Conservation (phyloP, 2,113 vertebrate species). For the Prolemur simus region DNA sequence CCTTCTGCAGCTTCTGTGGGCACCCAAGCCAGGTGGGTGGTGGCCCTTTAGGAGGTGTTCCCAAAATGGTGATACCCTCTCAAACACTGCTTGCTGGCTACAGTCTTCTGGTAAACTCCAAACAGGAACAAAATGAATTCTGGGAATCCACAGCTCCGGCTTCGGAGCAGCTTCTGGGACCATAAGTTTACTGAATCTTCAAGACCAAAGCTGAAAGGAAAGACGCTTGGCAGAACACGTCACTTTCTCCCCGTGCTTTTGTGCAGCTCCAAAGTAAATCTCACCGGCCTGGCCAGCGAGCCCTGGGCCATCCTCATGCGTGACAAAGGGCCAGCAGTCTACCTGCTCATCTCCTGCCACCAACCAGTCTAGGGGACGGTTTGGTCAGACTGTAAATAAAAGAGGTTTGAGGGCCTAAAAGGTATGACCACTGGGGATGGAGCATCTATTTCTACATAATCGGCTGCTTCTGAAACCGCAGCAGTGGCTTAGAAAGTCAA, state of each 20-base stretch:
- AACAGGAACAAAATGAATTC: not conserved
- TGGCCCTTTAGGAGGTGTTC: conserved; percentile 31
- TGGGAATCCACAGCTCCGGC: conserved; percentile 18
- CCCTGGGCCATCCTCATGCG: not conserved
- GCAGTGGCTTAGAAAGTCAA: not conserved
- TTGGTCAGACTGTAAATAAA: conserved; percentile 54
- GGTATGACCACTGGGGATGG: conserved; percentile 64
- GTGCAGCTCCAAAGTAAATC: not conserved
- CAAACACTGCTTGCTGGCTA: conserved; percentile 67
- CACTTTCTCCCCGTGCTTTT: conserved; percentile 9
- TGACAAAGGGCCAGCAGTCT: conserved; percentile 13
- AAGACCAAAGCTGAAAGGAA: conserved; percentile 74
- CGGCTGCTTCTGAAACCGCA: conserved; percentile 55
- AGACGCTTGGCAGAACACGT: not conserved
- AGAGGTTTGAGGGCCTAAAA: conserved; percentile 52
- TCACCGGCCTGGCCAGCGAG: not conserved
- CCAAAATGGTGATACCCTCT: conserved; percentile 61
- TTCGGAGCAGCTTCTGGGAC: conserved; percentile 43
- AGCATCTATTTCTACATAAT: not conserved
- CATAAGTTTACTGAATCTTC: conserved; percentile 55
- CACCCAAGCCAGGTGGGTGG: not conserved
- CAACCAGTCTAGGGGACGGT: not conserved
- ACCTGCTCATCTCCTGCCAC: not conserved
- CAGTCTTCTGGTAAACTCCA: conserved; percentile 52
- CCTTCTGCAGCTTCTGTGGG: conserved; percentile 62